Evolutionary conservation across 2,113 vertebrate species (phyloP), one percentile per base, ranked within the genome.

Genomic region (Edolisoma coerulescens): DNA sequence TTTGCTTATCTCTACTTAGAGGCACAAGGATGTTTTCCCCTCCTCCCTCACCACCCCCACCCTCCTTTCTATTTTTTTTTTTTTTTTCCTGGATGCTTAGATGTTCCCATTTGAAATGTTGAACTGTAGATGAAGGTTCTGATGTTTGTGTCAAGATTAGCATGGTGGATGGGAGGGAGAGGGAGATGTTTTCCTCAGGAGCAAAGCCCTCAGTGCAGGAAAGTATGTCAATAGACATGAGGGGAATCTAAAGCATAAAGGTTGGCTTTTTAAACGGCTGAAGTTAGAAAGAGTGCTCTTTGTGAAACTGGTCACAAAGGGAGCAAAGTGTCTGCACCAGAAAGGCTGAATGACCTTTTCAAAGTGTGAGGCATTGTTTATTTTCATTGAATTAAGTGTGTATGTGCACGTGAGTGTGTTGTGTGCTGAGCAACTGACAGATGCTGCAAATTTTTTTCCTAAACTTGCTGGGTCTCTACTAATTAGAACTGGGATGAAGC

Each of bases 321-420:
- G 81, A 97, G 79, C 11, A 64, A 84, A 93, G 76, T 57, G 61
- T 93, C 82, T 93, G 60, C 64, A 74, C 57, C 61, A 82, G 57
- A 86, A 96, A 95, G 77, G 61, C 92, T 86, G 59, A 96, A 74
- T 96, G 92, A 97, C 96, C 96, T 97, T 97, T 97, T 93, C 92
- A 96, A 94, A 94, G 50, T 2, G 1, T 68, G 91, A 87, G 47
- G 30, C 77, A 93, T 87, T 94, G 49, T 84, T 97, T 94, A 77
- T 96, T 97, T 96, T 86, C 49, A 52, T 42, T 92, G 93, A 85
- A 92, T 89, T 92, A 91, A 60, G 16, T 57, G 50, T 44, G 49
- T 39, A 63, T 50, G 32, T 53, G 47, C 22, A 70, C 54, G 68
- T 59, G 74, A 60, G n/a, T 75, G 45, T 67, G 27, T 45, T 81